phyloP scores from a whole-genome alignment of 2,113 vertebrate genomes.

The Coryphaenoides rupestris region DNA sequence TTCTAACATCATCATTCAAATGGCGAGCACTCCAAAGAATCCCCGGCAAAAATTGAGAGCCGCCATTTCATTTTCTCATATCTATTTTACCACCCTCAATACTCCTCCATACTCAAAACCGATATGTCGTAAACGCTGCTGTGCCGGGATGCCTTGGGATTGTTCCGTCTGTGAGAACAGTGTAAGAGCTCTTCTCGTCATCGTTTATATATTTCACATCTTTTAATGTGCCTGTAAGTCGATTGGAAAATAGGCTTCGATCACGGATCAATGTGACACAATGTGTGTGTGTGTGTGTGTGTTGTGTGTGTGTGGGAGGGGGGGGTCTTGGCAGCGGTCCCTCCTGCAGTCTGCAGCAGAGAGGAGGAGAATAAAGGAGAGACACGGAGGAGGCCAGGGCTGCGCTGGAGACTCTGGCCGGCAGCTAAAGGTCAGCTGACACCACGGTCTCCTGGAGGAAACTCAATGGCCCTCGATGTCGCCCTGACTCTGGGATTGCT shows the following conservation, averaged over 20 bases:
- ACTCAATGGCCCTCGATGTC: not conserved
- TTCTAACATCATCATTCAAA: too few relatives aligned
- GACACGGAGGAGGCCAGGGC: not conserved
- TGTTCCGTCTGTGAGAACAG: too few relatives aligned
- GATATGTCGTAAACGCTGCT: too few relatives aligned
- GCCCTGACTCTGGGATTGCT: not conserved
- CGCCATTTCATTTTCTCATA: too few relatives aligned
- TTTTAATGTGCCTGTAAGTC: constrained; percentile 30
- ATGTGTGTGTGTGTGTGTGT: too few relatives aligned
- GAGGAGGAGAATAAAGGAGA: constrained; percentile 18
- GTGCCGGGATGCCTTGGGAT: too few relatives aligned
- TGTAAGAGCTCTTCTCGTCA: too few relatives aligned
- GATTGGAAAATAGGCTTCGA: constrained; percentile 33
- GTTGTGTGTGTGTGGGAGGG: too few relatives aligned
- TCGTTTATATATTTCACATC: not conserved
- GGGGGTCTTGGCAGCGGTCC: constrained; percentile 17
- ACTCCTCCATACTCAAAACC: too few relatives aligned
- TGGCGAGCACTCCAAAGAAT: too few relatives aligned
- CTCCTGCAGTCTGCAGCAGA: constrained; percentile 26
- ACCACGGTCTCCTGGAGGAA: not conserved
- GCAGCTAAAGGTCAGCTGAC: constrained; percentile 20
- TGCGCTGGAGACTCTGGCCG: not conserved
- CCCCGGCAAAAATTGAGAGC: too few relatives aligned
- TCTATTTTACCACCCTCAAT: too few relatives aligned
- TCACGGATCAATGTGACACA: constrained; percentile 47